Conservation (phyloP, 2,113 vertebrate species). For the Nannobrachium achirus region DNA sequence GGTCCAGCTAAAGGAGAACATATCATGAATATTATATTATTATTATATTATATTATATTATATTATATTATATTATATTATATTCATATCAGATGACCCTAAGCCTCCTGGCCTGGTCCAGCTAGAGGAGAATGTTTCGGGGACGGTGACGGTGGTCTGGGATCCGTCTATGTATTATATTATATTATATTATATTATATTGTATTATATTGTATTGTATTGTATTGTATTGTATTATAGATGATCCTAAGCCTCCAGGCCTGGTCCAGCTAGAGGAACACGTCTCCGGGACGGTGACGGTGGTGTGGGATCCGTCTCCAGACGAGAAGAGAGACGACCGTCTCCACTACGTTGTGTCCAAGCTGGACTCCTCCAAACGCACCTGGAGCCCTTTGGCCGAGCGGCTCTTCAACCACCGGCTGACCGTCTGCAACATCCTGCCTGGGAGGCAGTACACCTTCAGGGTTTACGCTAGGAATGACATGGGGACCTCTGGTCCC, state of each 20-base stretch:
- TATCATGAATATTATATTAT: too few species aligned
- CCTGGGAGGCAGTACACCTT: slow-evolving; percentile 88
- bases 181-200: too few species aligned
- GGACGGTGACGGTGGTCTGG: too few species aligned
- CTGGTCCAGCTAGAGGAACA: slow-evolving; percentile 83
- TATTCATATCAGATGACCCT: too few species aligned
- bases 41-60: too few species aligned
- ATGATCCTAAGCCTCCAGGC: slow-evolving; percentile 86
- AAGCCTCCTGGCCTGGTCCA: too few species aligned
- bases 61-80: too few species aligned
- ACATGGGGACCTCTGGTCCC: slow-evolving; percentile 83
- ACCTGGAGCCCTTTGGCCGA: slow-evolving; percentile 84
- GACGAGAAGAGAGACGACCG: slow-evolving; percentile 83
- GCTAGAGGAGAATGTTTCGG: too few species aligned
- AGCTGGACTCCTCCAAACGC: slow-evolving; percentile 78
- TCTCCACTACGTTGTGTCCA: slow-evolving; percentile 85
- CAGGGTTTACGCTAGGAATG: slow-evolving; percentile 88
- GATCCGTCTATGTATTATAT: too few species aligned
- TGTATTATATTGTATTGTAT: too few species aligned
- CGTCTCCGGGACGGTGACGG: slow-evolving; percentile 84
- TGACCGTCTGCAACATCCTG: slow-evolving; percentile 83
- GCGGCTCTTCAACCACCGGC: slow-evolving; percentile 87
- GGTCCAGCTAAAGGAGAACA: too few species aligned
- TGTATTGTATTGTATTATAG: too few species aligned
- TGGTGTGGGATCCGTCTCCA: slow-evolving; percentile 86